Evolutionary conservation across 2,888 invertebrate genomes (phyloP), one percentile per base, ranked within the genome.

Genomic region (Hydroisotoma schaefferi): DNA sequence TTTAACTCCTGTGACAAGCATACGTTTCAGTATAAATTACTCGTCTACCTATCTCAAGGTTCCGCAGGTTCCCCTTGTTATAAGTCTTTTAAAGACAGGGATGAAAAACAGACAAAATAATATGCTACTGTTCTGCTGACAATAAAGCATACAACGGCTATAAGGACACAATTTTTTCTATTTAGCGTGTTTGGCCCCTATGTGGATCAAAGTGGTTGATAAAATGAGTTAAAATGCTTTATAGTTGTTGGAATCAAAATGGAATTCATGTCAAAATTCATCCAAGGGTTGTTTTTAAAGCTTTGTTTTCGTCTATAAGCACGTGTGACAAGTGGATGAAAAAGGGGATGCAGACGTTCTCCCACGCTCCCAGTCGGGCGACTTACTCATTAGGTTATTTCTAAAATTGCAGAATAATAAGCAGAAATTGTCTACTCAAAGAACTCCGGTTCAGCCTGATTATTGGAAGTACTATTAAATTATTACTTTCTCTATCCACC

Each of bases 261-360:
- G 49, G 49, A 49, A 49, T 28, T 12, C 26, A 52, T 52, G 51
- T 52, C 51, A 37, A 20, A 52, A 52, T 33, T 52, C 18, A 29
- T 22, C 22, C 28, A 15, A 40, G 29, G 51, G 51, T 33, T 33
- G 12, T 33, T 5, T 29, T 52, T 5, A 28, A 33, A n/a, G 20
- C 37, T 33, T 52, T 52, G 51, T 52, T 52, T 52, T 22, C 22
- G 18, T 52, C 37, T 27, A 23, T 27, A 33, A 27, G 22, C 51
- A 52, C 51, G 51, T 52, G 51, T 20, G 20, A 52, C 51, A 52
- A 52, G 51, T 52, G 51, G 37, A 52, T 23, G 29, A 29, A 52
- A 20, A 52, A 52, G 37, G 51, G 29, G n/a, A 40, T 40, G 40
- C 23, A n/a, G 23, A 20, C 28, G 29, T 18, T 28, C 27, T 49